Percentiles rank a stretch among this genome's conserved stretches.
phyloP scores from a whole-genome alignment of 2,888 invertebrate species.

The Unio delphinus region DNA sequence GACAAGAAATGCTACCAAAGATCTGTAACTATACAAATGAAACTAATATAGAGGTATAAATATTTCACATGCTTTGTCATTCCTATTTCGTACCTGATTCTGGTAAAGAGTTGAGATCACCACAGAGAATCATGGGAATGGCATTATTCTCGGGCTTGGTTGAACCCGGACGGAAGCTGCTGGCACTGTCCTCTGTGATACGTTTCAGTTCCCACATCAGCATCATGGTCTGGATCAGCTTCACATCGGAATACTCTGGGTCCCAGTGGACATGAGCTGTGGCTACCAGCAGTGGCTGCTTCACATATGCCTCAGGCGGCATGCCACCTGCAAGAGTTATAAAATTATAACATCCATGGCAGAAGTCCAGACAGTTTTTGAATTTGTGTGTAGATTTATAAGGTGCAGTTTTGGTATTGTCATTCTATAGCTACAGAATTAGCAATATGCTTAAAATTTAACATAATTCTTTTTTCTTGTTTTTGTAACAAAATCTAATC shows the following conservation, averaged over 20 bases:
- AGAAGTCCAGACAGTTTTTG: too few relatives aligned
- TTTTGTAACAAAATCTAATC: too few relatives aligned
- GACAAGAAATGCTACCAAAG: too few relatives aligned
- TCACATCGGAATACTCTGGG: constrained; percentile 99
- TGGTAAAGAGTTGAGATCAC: constrained; percentile 98
- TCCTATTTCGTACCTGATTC: constrained; percentile 82
- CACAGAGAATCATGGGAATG: constrained; percentile 94
- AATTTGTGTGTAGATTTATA: too few relatives aligned
- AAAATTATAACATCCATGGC: constrained; percentile 1
- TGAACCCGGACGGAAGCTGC: constrained; percentile 21
- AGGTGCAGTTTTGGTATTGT: too few relatives aligned
- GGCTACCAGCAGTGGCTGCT: constrained; percentile 85
- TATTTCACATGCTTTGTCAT: neutral
- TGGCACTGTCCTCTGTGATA: constrained; percentile 71
- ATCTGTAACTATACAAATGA: neutral
- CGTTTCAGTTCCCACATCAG: constrained; percentile 92
- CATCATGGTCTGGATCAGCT: constrained; percentile 99
- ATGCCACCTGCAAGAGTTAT: constrained; percentile 70
- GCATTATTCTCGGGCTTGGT: constrained; percentile 73
- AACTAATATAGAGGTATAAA: too few relatives aligned
- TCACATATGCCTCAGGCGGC: constrained; percentile 78
- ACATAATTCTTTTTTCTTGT: too few relatives aligned
- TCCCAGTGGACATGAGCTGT: constrained; percentile 99
- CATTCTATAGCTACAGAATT: too few relatives aligned
- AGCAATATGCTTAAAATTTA: too few relatives aligned